Conservation (phyloP, 2,888 invertebrate species). For the Cordilura impudica region DNA sequence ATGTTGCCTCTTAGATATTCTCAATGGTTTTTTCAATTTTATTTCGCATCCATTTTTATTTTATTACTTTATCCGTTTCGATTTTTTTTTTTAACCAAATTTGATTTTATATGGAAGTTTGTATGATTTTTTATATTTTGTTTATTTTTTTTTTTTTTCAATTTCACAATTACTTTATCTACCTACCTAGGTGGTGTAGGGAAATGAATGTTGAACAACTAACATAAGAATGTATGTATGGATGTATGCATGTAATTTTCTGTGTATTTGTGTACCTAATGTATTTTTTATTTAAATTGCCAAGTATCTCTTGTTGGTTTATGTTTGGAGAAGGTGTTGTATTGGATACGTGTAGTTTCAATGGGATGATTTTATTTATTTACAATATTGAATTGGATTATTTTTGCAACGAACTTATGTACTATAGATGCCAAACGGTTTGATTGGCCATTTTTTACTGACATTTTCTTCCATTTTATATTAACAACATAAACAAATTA, state of each 20-base stretch:
- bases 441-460: slow-evolving; percentile 1
- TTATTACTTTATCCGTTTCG: slow-evolving; percentile 40
- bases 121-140: too few relatives aligned
- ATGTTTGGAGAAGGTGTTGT: slow-evolving; percentile 3
- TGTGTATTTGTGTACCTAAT: slow-evolving; percentile 15
- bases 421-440: slow-evolving; percentile 36
- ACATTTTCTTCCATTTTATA: slow-evolving; percentile 11
- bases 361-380: slow-evolving; percentile 32
- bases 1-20: slow-evolving; percentile 9
- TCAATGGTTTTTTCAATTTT: slow-evolving; percentile 8
- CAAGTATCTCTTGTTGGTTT: neutral
- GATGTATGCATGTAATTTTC: slow-evolving; percentile 28
- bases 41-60: slow-evolving; percentile 28
- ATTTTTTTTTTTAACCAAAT: slow-evolving; percentile 26
- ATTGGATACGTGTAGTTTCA: slow-evolving; percentile 7
- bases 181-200: neutral
- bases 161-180: slow-evolving; percentile 33
- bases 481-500: slow-evolving; percentile 40
- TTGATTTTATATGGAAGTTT: slow-evolving; percentile 35
- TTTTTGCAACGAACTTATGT: slow-evolving; percentile 12
- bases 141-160: slow-evolving; percentile 32
- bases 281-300: slow-evolving; percentile 41
- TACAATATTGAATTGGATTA: slow-evolving; percentile 31
- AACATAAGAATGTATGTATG: too few relatives aligned
- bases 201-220: slow-evolving; percentile 2